Percentiles rank a stretch among this genome's conserved stretches.
phyloP scores from a whole-genome alignment of 2,888 invertebrate genomes.

The Eueremaeus valkanovi region DNA sequence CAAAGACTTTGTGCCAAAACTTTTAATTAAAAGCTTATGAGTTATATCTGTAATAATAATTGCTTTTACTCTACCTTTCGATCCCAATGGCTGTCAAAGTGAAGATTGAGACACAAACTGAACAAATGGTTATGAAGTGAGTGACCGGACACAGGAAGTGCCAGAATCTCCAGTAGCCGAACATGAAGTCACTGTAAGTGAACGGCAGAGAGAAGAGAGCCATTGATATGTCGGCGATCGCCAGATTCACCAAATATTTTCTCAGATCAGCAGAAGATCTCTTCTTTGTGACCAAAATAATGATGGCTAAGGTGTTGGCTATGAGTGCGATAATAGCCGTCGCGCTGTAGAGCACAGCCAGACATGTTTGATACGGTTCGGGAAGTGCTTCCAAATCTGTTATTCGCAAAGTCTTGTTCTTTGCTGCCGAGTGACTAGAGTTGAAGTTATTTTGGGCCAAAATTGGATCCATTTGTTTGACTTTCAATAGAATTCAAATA shows the following conservation, averaged over 20 bases:
- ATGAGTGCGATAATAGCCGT: not conserved
- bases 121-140: conserved; percentile 13
- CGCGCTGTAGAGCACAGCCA: not conserved
- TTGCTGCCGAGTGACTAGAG: not conserved
- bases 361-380: conserved; percentile 17
- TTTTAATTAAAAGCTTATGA: no score
- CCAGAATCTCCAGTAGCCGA: not conserved
- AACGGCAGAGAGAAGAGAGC: conserved; percentile 7
- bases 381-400: not conserved
- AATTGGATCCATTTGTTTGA: no score
- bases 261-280: conserved; percentile 13
- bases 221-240: conserved; percentile 17
- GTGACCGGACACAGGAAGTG: conserved; percentile 2
- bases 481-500: no score
- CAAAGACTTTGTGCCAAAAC: no score
- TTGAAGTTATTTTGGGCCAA: no score
- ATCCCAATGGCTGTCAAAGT: conserved; percentile 17
- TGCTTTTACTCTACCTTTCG: no score
- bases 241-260: conserved; percentile 11
- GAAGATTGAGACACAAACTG: conserved; percentile 23
- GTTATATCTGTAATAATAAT: no score
- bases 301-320: not conserved
- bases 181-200: conserved; percentile 9
- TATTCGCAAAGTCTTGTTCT: not conserved
- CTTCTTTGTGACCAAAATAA: conserved; percentile 16